phyloP scores from a whole-genome alignment of 2,797 vertebrate species.

The Helostoma temminkii region DNA sequence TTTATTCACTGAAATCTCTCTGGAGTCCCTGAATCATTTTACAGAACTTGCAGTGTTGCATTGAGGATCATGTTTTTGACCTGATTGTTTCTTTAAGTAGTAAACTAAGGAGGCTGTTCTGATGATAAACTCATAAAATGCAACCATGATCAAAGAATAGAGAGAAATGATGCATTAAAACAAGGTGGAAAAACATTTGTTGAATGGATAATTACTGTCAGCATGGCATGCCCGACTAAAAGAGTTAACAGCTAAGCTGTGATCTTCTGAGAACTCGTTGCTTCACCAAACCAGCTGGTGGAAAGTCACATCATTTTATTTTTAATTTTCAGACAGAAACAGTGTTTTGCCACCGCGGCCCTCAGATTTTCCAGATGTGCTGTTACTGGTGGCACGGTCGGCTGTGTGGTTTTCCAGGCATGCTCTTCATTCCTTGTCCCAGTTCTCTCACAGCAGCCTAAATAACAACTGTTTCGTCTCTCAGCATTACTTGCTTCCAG shows the following conservation, averaged over 20 bases:
- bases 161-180: too few relatives aligned
- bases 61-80: too few relatives aligned
- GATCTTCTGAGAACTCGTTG: too few relatives aligned
- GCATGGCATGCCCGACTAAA: background rate
- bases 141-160: too few relatives aligned
- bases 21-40: too few relatives aligned
- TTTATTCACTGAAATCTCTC: too few relatives aligned
- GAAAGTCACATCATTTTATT: background rate
- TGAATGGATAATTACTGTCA: too few relatives aligned
- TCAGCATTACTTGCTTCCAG: constrained; percentile 34
- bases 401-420: constrained; percentile 42
- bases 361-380: constrained; percentile 59
- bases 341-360: background rate
- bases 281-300: constrained; percentile 1
- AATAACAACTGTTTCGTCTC: constrained; percentile 38
- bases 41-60: too few relatives aligned
- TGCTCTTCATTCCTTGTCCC: constrained; percentile 63
- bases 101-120: too few relatives aligned
- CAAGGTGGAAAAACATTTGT: too few relatives aligned
- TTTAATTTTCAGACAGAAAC: constrained; percentile 1
- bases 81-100: too few relatives aligned
- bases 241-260: background rate
- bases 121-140: too few relatives aligned
- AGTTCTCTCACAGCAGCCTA: constrained; percentile 37
- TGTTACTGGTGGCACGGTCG: constrained; percentile 31